Percentiles rank a stretch among this genome's conserved stretches.
Conservation (phyloP, 1,140 invertebrate species). For the Triops longicaudatus region DNA sequence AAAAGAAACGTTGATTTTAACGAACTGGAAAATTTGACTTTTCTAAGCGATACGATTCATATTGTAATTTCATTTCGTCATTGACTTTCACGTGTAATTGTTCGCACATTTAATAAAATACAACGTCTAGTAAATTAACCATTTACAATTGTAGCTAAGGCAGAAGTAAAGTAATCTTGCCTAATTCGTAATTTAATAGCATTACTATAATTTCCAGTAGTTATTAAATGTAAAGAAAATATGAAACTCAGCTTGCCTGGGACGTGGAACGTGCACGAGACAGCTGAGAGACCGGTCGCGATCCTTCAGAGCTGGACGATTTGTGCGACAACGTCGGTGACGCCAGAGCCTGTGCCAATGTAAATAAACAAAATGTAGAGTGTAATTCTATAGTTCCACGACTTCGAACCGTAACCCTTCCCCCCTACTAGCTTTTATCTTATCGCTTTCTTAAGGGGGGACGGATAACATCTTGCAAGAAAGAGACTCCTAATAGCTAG, state of each 20-base stretch:
- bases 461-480: constrained; percentile 9
- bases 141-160: too few species aligned
- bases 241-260: neutral
- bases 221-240: too few species aligned
- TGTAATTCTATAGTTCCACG: neutral
- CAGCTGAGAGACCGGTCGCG: constrained; percentile 13
- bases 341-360: constrained; percentile 21
- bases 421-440: neutral
- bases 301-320: constrained; percentile 25
- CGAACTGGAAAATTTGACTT: too few species aligned
- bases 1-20: too few species aligned
- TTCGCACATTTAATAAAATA: too few species aligned
- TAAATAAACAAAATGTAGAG: constrained; percentile 23
- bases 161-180: too few species aligned
- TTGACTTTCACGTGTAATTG: too few species aligned
- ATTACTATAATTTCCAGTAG: too few species aligned
- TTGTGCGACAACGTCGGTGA: constrained; percentile 29
- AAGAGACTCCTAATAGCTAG: neutral
- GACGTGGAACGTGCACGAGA: constrained; percentile 7
- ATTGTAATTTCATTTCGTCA: too few species aligned
- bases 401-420: neutral
- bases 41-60: too few species aligned
- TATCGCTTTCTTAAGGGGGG: constrained; percentile 13
- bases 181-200: too few species aligned
- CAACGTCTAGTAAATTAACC: too few species aligned